Evolutionary conservation across 2,888 invertebrate species (phyloP).

Genomic region (Lasioglossum morio): DNA sequence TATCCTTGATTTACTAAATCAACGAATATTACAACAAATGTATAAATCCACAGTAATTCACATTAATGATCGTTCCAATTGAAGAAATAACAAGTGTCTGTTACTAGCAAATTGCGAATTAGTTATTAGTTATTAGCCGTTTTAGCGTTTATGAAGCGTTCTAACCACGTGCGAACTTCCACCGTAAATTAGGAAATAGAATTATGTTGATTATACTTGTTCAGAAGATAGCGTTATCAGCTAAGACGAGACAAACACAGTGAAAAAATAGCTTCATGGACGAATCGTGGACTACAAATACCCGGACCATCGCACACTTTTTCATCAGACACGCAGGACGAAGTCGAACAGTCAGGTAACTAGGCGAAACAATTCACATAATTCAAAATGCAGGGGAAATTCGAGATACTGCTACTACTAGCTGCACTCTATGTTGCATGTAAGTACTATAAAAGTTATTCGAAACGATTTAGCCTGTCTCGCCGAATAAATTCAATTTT

Average conservation of each 20-base stretch:
- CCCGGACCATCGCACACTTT: not conserved
- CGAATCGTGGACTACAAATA: not conserved
- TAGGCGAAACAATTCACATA: not conserved
- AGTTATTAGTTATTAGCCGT: not conserved
- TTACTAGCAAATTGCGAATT: not conserved
- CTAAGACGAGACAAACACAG: not conserved
- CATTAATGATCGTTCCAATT: not conserved
- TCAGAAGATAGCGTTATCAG: not conserved
- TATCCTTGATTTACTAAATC: not conserved
- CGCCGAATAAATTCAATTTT: not conserved
- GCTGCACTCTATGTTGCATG: not conserved
- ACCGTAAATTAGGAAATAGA: not conserved
- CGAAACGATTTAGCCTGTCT: not conserved
- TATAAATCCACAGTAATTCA: no score
- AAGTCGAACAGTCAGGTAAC: not conserved
- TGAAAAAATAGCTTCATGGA: not conserved
- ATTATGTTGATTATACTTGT: not conserved
- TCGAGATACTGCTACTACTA: not conserved
- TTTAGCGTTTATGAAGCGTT: accelerated
- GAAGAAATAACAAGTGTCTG: not conserved
- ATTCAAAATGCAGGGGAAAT: not conserved
- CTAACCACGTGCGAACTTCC: not conserved
- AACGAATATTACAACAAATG: not conserved
- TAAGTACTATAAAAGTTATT: not conserved
- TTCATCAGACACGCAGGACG: not conserved